Percentiles rank a stretch among this genome's conserved stretches.
These are phyloP conservation scores for Coregonus sp. DNA, from an alignment of 2,797 vertebrate species.

Conservation along the genomic window DNA sequence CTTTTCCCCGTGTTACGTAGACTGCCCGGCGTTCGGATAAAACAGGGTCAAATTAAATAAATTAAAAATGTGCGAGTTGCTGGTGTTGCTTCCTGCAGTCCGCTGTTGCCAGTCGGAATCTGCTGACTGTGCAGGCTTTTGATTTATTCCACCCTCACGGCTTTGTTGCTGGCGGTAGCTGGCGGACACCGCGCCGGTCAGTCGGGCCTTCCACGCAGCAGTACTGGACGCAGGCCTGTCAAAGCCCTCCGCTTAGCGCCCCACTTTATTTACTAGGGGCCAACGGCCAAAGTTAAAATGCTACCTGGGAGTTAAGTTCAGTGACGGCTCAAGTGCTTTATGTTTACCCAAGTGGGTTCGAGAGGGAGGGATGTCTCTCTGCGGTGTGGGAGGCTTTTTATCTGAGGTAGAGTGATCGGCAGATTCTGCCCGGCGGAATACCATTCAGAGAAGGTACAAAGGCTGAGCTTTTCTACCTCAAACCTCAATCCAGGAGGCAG, in stretches of 20 bases:
- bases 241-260: background rate
- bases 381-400: background rate
- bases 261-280: background rate
- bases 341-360: background rate
- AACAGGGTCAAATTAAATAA: background rate
- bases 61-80: background rate
- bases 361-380: background rate
- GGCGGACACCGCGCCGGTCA: background rate
- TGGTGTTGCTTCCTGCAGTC: background rate
- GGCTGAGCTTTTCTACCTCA: background rate
- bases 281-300: background rate
- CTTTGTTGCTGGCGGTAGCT: background rate
- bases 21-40: background rate
- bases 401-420: background rate
- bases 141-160: background rate
- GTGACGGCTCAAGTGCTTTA: background rate
- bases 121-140: conserved; percentile 7
- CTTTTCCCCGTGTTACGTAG: background rate
- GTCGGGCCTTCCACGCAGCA: background rate
- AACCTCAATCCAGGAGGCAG: background rate
- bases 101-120: background rate
- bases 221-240: background rate
- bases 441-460: background rate
- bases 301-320: conserved; percentile 2
- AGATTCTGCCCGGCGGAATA: background rate